Evolutionary conservation across 2,113 vertebrate genomes (phyloP), one percentile per base, ranked within the genome.

Genomic region (Amphilophus citrinellus): DNA sequence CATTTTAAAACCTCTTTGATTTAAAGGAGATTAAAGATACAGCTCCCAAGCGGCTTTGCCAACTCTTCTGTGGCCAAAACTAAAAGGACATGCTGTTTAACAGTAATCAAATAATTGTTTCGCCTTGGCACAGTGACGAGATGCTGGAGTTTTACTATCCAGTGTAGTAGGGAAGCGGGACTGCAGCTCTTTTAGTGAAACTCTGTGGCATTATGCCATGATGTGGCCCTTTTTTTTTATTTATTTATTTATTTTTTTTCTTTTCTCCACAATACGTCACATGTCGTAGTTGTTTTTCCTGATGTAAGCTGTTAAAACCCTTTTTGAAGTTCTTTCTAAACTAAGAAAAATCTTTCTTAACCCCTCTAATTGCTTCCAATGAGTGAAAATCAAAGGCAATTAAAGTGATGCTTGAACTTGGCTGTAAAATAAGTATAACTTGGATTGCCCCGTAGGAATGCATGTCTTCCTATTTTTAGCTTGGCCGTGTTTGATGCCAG

Each of bases 321-420:
- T 85, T 68, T 32, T 81, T 87, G 27, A 87, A 87, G 62, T 85
- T 62, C 7, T 79, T 30, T 80, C 37, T 35, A 32, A 89, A 90
- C 37, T 63, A 83, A 85, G 82, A 61, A 2, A 79, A 88, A 76
- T 82, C 37, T 85, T 80, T 61, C 57, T 58, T 79, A 84, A 84
- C 79, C 63, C 56, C 50, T 73, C 57, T 91, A 83, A 90, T 91
- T 92, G 86, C 88, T 91, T 93, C 89, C 80, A 90, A 85, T 83
- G 77, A 83, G 77, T 78, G 73, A 50, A 82, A 90, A 92, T 93
- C 89, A 86, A 83, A 91, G 80, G 71, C 77, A 86, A 88, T 91
- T 89, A 84, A 82, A 76, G 76, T 79, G 68, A 89, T 82, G 80
- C 91, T 88, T 88, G 80, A 90, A 86, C 82, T 77, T 82, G 81